Evolutionary conservation across 2,888 invertebrate genomes (phyloP).

Genomic region (Schrankia costaestrigalis): DNA sequence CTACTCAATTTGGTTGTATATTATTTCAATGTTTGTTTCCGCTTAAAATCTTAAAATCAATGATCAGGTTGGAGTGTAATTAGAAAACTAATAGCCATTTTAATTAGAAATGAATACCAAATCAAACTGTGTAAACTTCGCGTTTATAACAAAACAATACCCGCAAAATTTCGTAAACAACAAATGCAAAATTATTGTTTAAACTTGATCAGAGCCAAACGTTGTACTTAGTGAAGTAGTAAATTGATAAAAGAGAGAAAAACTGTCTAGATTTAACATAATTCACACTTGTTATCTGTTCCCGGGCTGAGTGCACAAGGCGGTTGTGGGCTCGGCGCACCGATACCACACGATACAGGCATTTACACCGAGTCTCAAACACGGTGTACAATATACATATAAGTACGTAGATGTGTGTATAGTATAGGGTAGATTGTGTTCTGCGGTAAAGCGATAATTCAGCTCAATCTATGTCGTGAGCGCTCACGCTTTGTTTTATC

Average conservation of each 20-base stretch:
- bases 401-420: slow-evolving; percentile 2
- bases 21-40: too few relatives aligned
- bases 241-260: slow-evolving; percentile 68
- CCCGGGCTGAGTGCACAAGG: slow-evolving; percentile 58
- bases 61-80: too few relatives aligned
- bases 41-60: too few relatives aligned
- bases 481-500: slow-evolving; percentile 76
- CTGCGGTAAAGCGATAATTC: slow-evolving; percentile 81
- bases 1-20: too few relatives aligned
- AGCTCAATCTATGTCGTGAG: slow-evolving; percentile 80
- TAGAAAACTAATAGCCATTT: too few relatives aligned
- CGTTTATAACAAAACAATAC: too few relatives aligned
- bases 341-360: slow-evolving; percentile 27
- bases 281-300: slow-evolving; percentile 71
- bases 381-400: too few relatives aligned
- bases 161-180: slow-evolving; percentile 14
- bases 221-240: slow-evolving; percentile 58
- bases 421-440: slow-evolving; percentile 67
- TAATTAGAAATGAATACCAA: too few relatives aligned
- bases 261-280: slow-evolving; percentile 68
- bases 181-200: slow-evolving; percentile 39
- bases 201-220: slow-evolving; percentile 61
- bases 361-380: slow-evolving; percentile 9
- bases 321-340: slow-evolving; percentile 38
- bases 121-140: too few relatives aligned